Evolutionary conservation across 2,888 invertebrate species (phyloP).

Genomic region (Fragum sueziense): DNA sequence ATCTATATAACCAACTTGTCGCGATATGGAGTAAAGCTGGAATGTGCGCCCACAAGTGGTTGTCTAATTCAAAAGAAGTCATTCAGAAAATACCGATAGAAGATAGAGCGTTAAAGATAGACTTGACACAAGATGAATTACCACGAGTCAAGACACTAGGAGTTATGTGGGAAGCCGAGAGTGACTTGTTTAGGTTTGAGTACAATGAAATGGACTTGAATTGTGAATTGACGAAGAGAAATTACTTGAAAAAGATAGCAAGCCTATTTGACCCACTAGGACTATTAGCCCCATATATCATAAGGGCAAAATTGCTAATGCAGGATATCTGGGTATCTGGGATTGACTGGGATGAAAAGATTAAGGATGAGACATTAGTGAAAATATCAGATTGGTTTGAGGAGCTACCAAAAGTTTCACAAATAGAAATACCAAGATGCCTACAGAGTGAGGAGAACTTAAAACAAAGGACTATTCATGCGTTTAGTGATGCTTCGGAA

Average conservation of each 20-base stretch:
- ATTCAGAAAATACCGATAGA: constrained; percentile 34
- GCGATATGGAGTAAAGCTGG: constrained; percentile 20
- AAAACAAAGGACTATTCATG: constrained; percentile 21
- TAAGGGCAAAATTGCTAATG: constrained; percentile 37
- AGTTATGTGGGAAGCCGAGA: constrained; percentile 36
- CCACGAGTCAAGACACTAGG: constrained; percentile 50
- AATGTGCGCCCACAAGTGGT: constrained; percentile 24
- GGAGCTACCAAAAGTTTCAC: constrained; percentile 16
- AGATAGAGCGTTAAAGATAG: too few relatives aligned
- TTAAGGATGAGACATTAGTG: neutral
- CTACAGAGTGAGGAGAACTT: neutral
- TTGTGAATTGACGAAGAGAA: constrained; percentile 64
- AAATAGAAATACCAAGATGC: constrained; percentile 21
- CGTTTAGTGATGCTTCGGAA: constrained; percentile 52
- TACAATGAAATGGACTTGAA: neutral
- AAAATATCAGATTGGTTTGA: constrained; percentile 19
- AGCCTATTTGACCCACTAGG: constrained; percentile 43
- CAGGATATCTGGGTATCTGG: constrained; percentile 30
- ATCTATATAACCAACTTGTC: constrained; percentile 36
- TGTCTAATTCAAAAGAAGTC: constrained; percentile 34
- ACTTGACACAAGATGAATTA: too few relatives aligned
- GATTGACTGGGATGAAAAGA: constrained; percentile 31
- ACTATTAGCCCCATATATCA: constrained; percentile 27
- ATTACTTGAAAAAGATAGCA: constrained; percentile 28
- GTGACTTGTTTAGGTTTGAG: constrained; percentile 44